A percentile compares a stretch with the other conserved stretches of the same genome.
phyloP scores from a whole-genome alignment of 2,888 invertebrate genomes.

The Encarsia formosa region DNA sequence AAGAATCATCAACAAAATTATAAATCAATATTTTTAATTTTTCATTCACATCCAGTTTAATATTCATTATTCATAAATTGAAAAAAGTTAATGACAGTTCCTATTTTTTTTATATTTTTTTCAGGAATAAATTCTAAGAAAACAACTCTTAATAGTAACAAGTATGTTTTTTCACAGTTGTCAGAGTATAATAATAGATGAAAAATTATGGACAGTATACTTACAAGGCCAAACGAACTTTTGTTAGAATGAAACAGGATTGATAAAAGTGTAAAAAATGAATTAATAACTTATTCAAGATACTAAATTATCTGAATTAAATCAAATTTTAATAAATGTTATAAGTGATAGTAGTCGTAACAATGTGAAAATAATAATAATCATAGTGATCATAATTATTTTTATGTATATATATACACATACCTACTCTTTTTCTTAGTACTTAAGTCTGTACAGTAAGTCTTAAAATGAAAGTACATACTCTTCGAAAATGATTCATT shows the following conservation, averaged over 20 bases:
- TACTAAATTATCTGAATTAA: too few relatives aligned
- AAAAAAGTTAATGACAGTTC: background rate
- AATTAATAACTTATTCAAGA: too few relatives aligned
- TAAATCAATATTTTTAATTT: too few relatives aligned
- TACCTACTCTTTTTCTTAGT: slow-evolving; percentile 20
- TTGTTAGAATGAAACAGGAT: slow-evolving; percentile 21
- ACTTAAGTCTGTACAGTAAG: slow-evolving; percentile 25
- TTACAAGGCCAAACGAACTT: slow-evolving; percentile 25
- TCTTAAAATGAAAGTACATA: slow-evolving; percentile 27
- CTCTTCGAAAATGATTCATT: slow-evolving; percentile 20
- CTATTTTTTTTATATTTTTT: too few relatives aligned
- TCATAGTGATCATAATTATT: slow-evolving; percentile 7
- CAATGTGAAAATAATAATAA: background rate
- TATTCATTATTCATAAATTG: background rate
- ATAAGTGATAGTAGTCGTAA: background rate
- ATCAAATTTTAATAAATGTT: too few relatives aligned
- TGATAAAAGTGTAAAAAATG: slow-evolving; percentile 25
- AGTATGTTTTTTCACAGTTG: too few relatives aligned
- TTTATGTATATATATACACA: slow-evolving; percentile 17
- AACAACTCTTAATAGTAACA: slow-evolving; percentile 7
- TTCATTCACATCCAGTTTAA: too few relatives aligned
- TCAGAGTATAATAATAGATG: slow-evolving; percentile 6
- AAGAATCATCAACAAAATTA: too few relatives aligned
- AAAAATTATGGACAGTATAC: slow-evolving; percentile 20
- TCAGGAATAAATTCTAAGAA: background rate